Evolutionary conservation across 2,888 invertebrate genomes (phyloP), one percentile per base, ranked within the genome.

Genomic region (Agrotis puta): DNA sequence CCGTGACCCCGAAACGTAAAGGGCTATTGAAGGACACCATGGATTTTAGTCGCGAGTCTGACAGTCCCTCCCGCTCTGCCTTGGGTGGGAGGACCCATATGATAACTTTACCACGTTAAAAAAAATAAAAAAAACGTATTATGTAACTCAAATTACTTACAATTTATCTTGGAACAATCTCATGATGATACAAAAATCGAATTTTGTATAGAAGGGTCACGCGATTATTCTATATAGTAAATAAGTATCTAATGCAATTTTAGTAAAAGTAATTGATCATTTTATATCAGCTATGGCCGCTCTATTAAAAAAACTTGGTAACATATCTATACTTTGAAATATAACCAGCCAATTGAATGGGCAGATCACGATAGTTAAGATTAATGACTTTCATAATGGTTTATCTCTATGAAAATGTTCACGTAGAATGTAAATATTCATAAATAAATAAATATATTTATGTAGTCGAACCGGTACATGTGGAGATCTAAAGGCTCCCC

Each of bases 321-420:
- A 90, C 87, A 87, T 85, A 33, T 33, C 85, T 85, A 70, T 66
- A 88, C 20, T 43, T 54, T 89, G 16, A 90, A 63, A 54, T 48
- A 43, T 89, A 89, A 89, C 88, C 89, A 89, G 87, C 84, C 90
- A 89, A 91, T 90, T 91, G 89, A 90, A 90, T 90, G 88, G 89
- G 85, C 87, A 84, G 87, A 82, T 87, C 84, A 79, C 88, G 88
- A 87, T 86, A 88, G 84, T 85, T 85, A 90, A 92, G 91, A 92
- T 92, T 92, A 91, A 93, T 93, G 91, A 90, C 88, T 79, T 86
- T 83, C 85, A 85, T 88, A 90, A 77, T 88, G 86, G 84, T 88
- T 88, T 89, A 87, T 85, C 84, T 85, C 59, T 48, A 43, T 48
- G 14, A 3, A 43, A 54, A 24, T 48, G 58, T 53, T 62, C 48